phyloP scores from a whole-genome alignment of 2,797 vertebrate species.

The Hemitrygon akajei region DNA sequence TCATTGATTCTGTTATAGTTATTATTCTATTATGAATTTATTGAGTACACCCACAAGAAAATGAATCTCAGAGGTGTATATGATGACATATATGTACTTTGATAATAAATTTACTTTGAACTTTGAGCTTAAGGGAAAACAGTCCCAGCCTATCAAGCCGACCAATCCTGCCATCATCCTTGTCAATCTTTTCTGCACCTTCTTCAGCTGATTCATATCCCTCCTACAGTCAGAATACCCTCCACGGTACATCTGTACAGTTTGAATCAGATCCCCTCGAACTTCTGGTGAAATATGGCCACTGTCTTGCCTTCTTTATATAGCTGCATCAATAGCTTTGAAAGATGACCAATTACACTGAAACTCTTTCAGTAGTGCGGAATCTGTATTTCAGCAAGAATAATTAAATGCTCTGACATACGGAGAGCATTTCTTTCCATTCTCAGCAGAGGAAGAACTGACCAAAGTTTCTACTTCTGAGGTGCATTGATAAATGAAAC shows the following conservation, averaged over 20 bases:
- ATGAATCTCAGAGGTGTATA: too few relatives aligned
- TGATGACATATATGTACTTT: too few relatives aligned
- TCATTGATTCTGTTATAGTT: too few relatives aligned
- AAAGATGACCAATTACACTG: not conserved
- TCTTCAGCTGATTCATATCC: not conserved
- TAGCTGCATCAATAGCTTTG: not conserved
- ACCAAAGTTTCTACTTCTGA: not conserved
- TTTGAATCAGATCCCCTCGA: too few relatives aligned
- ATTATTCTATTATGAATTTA: too few relatives aligned
- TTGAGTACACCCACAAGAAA: too few relatives aligned
- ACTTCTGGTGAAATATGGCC: too few relatives aligned
- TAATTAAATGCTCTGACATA: not conserved
- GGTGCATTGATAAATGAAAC: not conserved
- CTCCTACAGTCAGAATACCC: too few relatives aligned
- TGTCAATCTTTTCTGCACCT: not conserved
- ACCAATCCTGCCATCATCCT: not conserved
- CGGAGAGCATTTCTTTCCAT: not conserved
- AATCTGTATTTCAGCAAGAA: not conserved
- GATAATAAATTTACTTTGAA: too few relatives aligned
- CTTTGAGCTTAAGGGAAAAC: too few relatives aligned
- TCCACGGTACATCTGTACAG: too few relatives aligned
- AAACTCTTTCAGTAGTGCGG: not conserved
- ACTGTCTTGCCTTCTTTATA: not conserved
- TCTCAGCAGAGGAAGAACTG: not conserved
- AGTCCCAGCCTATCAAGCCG: not conserved